A percentile compares a stretch with the other conserved stretches of the same genome.
These are phyloP conservation scores for Alosa sapidissima DNA, from an alignment of 2,797 vertebrate species.

Conservation along the genomic window DNA sequence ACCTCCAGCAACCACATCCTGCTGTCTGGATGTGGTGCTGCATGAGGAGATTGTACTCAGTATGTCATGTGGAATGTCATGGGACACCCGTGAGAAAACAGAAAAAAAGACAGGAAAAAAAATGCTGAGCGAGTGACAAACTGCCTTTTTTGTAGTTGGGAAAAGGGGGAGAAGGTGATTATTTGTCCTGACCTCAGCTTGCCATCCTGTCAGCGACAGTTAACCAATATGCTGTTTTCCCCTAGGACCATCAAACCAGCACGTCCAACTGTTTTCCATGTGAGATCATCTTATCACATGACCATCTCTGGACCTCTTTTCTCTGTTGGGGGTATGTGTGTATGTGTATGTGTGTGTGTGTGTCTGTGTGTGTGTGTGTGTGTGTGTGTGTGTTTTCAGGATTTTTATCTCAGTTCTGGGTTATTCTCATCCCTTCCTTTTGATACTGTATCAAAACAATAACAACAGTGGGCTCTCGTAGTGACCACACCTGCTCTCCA, in stretches of 20 bases:
- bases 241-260: conserved; percentile 53
- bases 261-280: conserved; percentile 22
- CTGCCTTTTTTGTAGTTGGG: not conserved
- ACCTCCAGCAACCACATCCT: not conserved
- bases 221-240: conserved; percentile 56
- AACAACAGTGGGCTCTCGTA: conserved; percentile 35
- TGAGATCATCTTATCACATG: conserved; percentile 74
- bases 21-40: not conserved
- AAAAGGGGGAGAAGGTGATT: conserved; percentile 45
- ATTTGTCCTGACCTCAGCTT: conserved; percentile 60
- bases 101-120: not conserved
- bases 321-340: conserved; percentile 48
- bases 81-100: conserved; percentile 13
- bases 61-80: not conserved
- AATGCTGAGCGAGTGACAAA: conserved; percentile 4
- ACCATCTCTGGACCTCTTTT: conserved; percentile 62
- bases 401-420: conserved; percentile 67
- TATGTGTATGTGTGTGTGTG: not conserved
- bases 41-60: not conserved
- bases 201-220: conserved; percentile 56
- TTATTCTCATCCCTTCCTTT: conserved; percentile 71
- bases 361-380: not conserved
- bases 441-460: conserved; percentile 73
- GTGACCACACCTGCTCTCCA: conserved; percentile 45
- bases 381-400: conserved; percentile 58